These are phyloP conservation scores for Parasteatoda tepidariorum DNA, from an alignment of 1,140 invertebrate species.

Conservation along the genomic window DNA sequence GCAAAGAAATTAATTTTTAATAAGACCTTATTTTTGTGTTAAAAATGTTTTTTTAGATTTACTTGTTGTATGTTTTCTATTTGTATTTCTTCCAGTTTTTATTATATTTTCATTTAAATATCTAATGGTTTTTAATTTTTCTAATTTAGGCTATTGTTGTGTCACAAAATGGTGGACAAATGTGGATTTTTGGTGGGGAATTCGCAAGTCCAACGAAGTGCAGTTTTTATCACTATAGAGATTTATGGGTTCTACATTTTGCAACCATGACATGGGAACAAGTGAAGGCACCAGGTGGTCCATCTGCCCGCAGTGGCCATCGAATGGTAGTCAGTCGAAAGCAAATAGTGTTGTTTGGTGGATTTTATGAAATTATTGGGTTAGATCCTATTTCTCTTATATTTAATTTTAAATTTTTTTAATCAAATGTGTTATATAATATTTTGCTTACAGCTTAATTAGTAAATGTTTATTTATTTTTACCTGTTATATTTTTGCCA, in stretches of 20 bases:
- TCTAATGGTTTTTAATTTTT: no score
- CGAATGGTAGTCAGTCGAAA: constrained; percentile 86
- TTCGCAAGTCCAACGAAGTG: constrained; percentile 89
- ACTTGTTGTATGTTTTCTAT: no score
- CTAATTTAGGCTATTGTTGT: constrained; percentile 73
- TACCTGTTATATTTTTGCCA: neutral
- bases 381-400: no score
- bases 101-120: no score
- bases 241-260: constrained; percentile 88
- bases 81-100: no score
- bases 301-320: constrained; percentile 88
- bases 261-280: constrained; percentile 89
- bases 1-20: no score
- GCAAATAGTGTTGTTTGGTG: constrained; percentile 87
- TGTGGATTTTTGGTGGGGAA: constrained; percentile 90
- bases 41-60: no score
- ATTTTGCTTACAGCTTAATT: neutral
- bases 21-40: no score
- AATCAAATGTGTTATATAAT: no score
- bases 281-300: constrained; percentile 78
- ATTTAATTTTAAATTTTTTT: no score
- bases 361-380: constrained; percentile 85
- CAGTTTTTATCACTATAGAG: constrained; percentile 94
- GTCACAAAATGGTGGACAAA: constrained; percentile 79
- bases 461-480: constrained; percentile 6